Evolutionary conservation across 2,888 invertebrate genomes (phyloP).

Genomic region (Cerceris ruficornis): DNA sequence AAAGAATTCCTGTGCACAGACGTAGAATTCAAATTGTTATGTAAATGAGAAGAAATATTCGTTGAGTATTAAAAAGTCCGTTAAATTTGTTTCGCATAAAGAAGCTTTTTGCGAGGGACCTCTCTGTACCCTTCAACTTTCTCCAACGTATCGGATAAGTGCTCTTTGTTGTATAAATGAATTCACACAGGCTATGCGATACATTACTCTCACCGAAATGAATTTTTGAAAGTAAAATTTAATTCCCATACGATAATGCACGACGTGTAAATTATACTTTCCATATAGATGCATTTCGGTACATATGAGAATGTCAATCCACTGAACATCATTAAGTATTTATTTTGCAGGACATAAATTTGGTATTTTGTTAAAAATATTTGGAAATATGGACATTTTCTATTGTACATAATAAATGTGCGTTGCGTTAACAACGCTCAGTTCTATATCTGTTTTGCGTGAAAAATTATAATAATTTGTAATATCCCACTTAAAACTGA

Average conservation of each 20-base stretch:
- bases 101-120: constrained; percentile 11
- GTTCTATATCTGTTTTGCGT: no score
- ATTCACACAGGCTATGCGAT: constrained; percentile 1
- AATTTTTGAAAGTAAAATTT: constrained; percentile 33
- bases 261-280: constrained; percentile 5
- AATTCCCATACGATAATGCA: constrained; percentile 19
- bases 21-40: constrained; percentile 14
- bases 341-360: no score
- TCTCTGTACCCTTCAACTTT: constrained; percentile 4
- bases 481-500: no score
- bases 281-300: neutral
- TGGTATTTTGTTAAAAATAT: no score
- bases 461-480: no score
- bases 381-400: no score
- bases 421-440: no score
- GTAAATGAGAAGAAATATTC: neutral
- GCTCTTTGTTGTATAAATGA: constrained; percentile 24
- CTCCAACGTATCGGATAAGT: constrained; percentile 9
- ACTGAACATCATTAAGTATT: no score
- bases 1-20: neutral
- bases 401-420: no score
- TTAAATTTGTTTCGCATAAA: constrained; percentile 3
- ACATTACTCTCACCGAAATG: constrained; percentile 7
- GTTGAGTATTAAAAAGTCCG: neutral
- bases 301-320: no score